phyloP scores from a whole-genome alignment of 1,140 invertebrate genomes.

The Habropoda laboriosa region DNA sequence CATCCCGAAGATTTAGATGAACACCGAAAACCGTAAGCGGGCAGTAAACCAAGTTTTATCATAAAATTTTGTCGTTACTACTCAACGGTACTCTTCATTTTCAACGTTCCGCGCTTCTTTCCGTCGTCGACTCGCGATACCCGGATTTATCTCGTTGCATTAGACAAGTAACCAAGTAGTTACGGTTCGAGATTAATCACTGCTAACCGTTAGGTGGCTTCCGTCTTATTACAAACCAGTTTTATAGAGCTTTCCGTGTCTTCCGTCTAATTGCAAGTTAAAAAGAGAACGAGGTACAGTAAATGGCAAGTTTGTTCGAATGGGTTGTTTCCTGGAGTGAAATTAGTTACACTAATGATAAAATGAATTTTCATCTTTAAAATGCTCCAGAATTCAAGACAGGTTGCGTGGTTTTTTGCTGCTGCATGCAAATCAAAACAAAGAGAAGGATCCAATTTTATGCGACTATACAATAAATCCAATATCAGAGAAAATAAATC shows the following conservation, averaged over 20 bases:
- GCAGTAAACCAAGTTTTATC: slow-evolving; percentile 70
- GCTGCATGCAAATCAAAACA: no score
- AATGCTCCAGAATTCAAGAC: no score
- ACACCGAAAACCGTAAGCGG: slow-evolving; percentile 15
- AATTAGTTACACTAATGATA: no score
- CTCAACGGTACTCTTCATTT: slow-evolving; percentile 48
- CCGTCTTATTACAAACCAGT: neutral
- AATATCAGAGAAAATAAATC: no score
- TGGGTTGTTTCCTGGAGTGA: no score
- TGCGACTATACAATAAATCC: no score
- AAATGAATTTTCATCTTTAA: no score
- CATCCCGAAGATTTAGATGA: neutral
- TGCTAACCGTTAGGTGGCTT: neutral
- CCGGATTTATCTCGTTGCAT: slow-evolving; percentile 1
- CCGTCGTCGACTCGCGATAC: neutral
- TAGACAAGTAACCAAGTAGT: neutral
- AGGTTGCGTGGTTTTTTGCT: no score
- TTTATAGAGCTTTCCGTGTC: neutral
- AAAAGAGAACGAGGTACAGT: no score
- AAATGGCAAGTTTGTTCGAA: no score
- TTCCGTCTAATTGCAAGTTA: neutral
- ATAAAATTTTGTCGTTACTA: slow-evolving; percentile 56
- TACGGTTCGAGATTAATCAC: neutral
- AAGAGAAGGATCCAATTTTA: no score
- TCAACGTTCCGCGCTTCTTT: neutral